A percentile compares a stretch with the other conserved stretches of the same genome.
phyloP scores from a whole-genome alignment of 2,888 invertebrate species.

The Venusia cambrica region DNA sequence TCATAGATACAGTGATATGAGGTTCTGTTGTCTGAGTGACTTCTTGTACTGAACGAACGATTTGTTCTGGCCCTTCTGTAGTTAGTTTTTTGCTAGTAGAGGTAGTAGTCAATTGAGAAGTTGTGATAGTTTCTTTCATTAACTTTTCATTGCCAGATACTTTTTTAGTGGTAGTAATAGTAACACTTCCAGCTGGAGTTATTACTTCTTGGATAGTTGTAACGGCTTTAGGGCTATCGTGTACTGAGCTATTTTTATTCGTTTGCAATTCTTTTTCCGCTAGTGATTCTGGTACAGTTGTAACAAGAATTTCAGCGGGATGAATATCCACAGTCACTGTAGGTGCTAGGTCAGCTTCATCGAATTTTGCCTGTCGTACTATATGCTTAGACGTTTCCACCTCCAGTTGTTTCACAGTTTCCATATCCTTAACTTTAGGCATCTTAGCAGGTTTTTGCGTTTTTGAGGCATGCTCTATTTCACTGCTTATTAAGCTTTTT shows the following conservation, averaged over 20 bases:
- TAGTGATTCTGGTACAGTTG: conserved; percentile 12
- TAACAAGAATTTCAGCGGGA: conserved; percentile 16
- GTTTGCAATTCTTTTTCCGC: conserved; percentile 12
- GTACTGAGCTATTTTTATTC: conserved; percentile 4
- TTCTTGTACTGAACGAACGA: conserved; percentile 30
- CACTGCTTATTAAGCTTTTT: conserved; percentile 34
- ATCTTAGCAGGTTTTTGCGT: conserved; percentile 4
- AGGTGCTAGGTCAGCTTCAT: conserved; percentile 21
- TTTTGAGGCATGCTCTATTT: conserved; percentile 28
- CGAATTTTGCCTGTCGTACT: conserved; percentile 14
- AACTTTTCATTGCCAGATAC: conserved; percentile 12
- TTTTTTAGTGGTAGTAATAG: conserved; percentile 21
- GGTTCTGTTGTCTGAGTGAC: conserved; percentile 29
- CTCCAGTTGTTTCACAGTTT: conserved; percentile 1
- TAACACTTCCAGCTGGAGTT: conserved; percentile 15
- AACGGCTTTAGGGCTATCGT: conserved; percentile 10
- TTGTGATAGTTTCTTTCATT: conserved; percentile 20
- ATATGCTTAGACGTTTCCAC: conserved; percentile 12
- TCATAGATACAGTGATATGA: conserved; percentile 21
- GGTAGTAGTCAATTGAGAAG: conserved; percentile 22
- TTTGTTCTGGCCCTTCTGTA: conserved; percentile 17
- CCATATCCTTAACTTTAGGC: neutral
- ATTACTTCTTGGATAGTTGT: conserved; percentile 13
- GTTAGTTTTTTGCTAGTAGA: conserved; percentile 14
- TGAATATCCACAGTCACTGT: conserved; percentile 12